Conservation (phyloP, 2,113 vertebrate genomes). For the Microtus ochrogaster region DNA sequence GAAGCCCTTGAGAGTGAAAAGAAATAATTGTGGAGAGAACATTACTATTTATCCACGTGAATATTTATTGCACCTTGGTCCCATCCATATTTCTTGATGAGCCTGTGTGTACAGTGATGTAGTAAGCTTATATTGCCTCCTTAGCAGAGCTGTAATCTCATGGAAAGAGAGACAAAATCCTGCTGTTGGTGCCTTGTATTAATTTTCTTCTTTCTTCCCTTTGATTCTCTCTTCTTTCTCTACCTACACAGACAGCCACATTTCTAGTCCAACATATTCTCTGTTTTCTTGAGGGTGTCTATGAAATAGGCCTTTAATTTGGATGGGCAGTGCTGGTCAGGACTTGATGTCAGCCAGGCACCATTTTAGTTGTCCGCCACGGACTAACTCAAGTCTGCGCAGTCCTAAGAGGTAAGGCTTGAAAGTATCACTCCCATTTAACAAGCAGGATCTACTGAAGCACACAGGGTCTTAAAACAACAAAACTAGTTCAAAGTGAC, state of each 20-base stretch:
- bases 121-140: background rate
- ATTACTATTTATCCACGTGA: background rate
- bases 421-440: background rate
- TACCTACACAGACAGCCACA: background rate
- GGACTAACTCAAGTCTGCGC: background rate
- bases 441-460: background rate
- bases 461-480: background rate
- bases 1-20: background rate
- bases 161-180: background rate
- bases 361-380: background rate
- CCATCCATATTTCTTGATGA: background rate
- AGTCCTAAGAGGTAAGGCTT: background rate
- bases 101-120: no score
- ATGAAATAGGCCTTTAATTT: slow-evolving; percentile 34
- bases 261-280: slow-evolving; percentile 21
- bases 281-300: background rate
- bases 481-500: background rate
- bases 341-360: background rate
- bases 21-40: background rate
- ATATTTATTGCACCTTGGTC: background rate
- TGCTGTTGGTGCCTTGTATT: background rate
- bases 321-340: background rate
- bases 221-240: slow-evolving; percentile 12
- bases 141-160: background rate
- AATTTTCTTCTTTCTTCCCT: background rate